Conservation (phyloP, 2,888 invertebrate genomes). For the Eilema griseolum region DNA sequence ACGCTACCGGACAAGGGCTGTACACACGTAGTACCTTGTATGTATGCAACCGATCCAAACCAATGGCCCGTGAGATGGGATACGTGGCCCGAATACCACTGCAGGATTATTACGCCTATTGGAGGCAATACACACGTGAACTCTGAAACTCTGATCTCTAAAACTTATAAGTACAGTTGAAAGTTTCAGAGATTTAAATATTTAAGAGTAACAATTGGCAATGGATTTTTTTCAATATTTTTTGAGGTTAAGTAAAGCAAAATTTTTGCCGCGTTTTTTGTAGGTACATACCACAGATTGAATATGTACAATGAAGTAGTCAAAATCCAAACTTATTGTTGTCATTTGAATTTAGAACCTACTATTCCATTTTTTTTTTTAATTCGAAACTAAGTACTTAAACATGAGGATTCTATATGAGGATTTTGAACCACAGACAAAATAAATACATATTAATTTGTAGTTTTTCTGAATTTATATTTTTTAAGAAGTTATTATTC, state of each 20-base stretch:
- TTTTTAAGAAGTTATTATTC: too few relatives aligned
- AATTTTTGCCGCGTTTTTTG: neutral
- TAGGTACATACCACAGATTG: neutral
- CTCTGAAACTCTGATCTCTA: neutral
- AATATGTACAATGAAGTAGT: neutral
- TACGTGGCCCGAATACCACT: constrained; percentile 61
- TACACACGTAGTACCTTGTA: constrained; percentile 25
- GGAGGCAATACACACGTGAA: neutral
- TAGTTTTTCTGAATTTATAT: neutral
- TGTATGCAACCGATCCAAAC: constrained; percentile 26
- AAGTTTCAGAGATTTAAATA: too few relatives aligned
- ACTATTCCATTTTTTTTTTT: neutral
- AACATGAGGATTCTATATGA: neutral
- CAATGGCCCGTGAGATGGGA: constrained; percentile 68
- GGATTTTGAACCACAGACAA: neutral
- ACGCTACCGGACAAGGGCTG: constrained; percentile 23
- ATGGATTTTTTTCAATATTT: too few relatives aligned
- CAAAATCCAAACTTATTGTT: neutral
- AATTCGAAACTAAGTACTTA: too few relatives aligned
- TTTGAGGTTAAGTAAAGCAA: neutral
- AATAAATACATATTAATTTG: too few relatives aligned
- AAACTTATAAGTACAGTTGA: neutral
- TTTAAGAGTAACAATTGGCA: neutral
- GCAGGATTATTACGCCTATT: neutral
- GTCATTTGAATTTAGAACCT: neutral